phyloP scores from a whole-genome alignment of 1,140 invertebrate species.

The Choristoneura fumiferana region DNA sequence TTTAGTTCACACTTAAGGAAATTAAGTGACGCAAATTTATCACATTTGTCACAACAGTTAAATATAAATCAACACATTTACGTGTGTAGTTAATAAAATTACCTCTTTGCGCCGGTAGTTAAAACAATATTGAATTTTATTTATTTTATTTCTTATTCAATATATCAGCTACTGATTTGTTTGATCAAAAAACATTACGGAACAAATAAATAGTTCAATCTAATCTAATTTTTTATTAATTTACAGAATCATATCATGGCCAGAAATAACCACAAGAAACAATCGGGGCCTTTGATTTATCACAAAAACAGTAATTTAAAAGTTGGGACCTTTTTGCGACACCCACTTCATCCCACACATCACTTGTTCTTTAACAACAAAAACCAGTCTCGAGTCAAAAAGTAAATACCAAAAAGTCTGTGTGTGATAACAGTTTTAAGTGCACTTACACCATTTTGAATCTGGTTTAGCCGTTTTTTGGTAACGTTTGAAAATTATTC shows the following conservation, averaged over 20 bases:
- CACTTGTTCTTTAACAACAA: conserved; percentile 34
- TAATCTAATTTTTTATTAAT: too few species aligned
- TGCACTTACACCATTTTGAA: neutral
- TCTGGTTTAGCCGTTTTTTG: neutral
- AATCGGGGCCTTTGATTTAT: conserved; percentile 50
- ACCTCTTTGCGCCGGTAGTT: too few species aligned
- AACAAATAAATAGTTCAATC: too few species aligned
- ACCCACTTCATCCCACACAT: conserved; percentile 46
- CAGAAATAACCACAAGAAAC: conserved; percentile 30
- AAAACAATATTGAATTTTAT: too few species aligned
- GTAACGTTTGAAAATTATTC: conserved; percentile 1
- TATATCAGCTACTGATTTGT: too few species aligned
- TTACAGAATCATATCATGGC: conserved; percentile 29
- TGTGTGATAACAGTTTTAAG: neutral
- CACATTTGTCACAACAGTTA: too few species aligned
- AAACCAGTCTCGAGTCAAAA: neutral
- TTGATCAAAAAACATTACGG: too few species aligned
- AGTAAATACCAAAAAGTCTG: neutral
- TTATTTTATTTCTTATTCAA: too few species aligned
- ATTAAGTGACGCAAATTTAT: too few species aligned
- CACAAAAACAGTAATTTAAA: conserved; percentile 59
- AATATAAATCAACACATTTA: too few species aligned
- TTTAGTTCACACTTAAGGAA: too few species aligned
- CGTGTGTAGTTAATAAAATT: too few species aligned
- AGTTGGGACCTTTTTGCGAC: conserved; percentile 50